Evolutionary conservation across 2,888 invertebrate species (phyloP).

Genomic region (Andrena chrysosceles): DNA sequence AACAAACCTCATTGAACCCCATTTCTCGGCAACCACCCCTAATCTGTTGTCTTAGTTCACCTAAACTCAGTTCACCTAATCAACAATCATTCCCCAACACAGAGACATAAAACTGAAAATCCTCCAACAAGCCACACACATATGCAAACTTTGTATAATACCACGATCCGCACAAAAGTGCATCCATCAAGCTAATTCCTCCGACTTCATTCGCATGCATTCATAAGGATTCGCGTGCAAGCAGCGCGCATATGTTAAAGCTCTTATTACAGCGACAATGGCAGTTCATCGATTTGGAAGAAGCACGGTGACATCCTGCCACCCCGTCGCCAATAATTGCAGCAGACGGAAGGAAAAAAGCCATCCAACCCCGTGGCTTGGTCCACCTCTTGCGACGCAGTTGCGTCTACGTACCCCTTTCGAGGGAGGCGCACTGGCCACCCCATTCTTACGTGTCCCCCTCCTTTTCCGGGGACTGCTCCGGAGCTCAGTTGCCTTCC

Average conservation of each 20-base stretch:
- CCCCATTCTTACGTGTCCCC: conserved; percentile 60
- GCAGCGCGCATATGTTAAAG: background rate
- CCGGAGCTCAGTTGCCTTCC: conserved; percentile 52
- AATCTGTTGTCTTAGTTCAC: too few relatives aligned
- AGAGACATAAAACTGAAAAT: too few relatives aligned
- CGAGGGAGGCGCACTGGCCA: conserved; percentile 53
- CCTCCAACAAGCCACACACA: too few relatives aligned
- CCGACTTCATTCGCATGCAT: too few relatives aligned
- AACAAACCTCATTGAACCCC: background rate
- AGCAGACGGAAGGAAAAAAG: conserved; percentile 9
- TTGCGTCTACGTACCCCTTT: conserved; percentile 69
- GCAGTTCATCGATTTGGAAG: conserved; percentile 2
- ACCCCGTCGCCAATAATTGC: background rate
- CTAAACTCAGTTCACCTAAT: too few relatives aligned
- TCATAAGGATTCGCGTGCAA: background rate
- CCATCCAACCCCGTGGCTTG: conserved; percentile 14
- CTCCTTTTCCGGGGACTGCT: conserved; percentile 65
- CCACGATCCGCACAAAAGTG: background rate
- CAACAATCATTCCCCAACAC: too few relatives aligned
- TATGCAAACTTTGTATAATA: background rate
- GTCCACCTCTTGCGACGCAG: conserved; percentile 40
- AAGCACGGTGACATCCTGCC: background rate
- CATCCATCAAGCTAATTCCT: background rate
- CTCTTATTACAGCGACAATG: background rate
- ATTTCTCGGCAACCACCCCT: too few relatives aligned